Conservation (phyloP, 2,888 invertebrate genomes). For the Cinara cedri region DNA sequence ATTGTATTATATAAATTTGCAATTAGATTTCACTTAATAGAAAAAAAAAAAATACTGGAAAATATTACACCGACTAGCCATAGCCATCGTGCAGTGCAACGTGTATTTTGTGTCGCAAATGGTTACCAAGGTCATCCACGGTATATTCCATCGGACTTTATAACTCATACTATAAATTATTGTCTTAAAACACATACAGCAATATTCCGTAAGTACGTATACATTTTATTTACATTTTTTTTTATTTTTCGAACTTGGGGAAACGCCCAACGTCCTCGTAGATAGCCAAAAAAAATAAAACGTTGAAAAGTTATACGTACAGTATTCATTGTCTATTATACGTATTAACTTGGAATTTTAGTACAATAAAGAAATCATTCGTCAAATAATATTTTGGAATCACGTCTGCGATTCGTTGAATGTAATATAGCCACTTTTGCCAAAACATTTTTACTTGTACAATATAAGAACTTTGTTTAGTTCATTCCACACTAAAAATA, state of each 20-base stretch:
- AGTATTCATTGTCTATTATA: background rate
- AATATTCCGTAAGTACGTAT: background rate
- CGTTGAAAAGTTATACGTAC: constrained; percentile 5
- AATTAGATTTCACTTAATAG: background rate
- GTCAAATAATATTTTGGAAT: no score
- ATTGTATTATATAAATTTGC: background rate
- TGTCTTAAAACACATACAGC: background rate
- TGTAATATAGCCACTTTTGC: no score
- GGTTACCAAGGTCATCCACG: background rate
- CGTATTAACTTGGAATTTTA: no score
- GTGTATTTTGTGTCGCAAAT: background rate
- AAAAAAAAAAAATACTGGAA: background rate
- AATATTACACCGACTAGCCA: background rate
- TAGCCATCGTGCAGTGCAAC: background rate
- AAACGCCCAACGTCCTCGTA: constrained; percentile 41
- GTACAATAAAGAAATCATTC: no score
- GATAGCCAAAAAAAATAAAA: constrained; percentile 36
- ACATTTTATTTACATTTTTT: constrained; percentile 1
- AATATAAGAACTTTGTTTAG: no score
- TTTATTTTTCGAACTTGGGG: constrained; percentile 40
- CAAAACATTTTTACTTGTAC: no score
- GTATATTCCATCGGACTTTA: background rate
- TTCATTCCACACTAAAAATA: no score
- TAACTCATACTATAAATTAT: background rate
- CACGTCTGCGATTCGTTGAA: no score